Base-by-base conservation (phyloP, 2,113 vertebrate genomes). In the Pomatorhinus ruficollis region DNA sequence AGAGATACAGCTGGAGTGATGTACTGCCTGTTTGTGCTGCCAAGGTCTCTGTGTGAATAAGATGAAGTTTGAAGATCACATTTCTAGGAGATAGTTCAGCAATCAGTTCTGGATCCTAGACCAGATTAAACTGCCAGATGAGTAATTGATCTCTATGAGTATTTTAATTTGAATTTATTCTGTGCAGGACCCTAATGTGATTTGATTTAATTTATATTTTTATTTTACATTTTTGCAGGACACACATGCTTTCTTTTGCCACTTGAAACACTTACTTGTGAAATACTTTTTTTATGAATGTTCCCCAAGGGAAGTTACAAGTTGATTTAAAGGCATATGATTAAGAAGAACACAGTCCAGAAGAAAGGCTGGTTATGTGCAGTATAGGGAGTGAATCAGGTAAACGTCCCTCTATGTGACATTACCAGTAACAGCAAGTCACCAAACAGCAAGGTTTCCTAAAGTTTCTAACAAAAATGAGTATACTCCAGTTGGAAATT, bases 1-100 rank as follows among this genome's bases (percentile, higher is more conserved):
- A 93, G 71, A 94, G 93, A 94, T 61, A 77, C 68, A 83, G 85
- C 83, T 78, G 82, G 59, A 96, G 84, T 96, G 96, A 97, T 96
- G 95, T 95, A 97, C 85, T 92, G 90, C 92, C 95, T 97, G 92
- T 81, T 94, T 94, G 75, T 78, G 92, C 90, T 96, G 95, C 95
- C 92, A 96, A 96, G 96, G 95, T 92, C 90, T 96, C 88, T 63
- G 33, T 70, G 71, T 77, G 88, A 92, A 75, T 93, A 96, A 96
- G 92, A 94, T 94, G 92, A 81, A 95, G 82, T 93, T 88, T 90
- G 93, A 95, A 93, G 90, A 95, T 89, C 96, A 79, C 21, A 9
- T 91, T 96, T 96, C 75, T 80, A 92, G 68, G 78, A 96, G 88
- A 79, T 83, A 93, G 87, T 92, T 93, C 94, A 97, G 83, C 77